Percentiles rank a stretch among this genome's conserved stretches.
These are phyloP conservation scores for Hippocampus zosterae DNA, from an alignment of 2,113 vertebrate species.

Conservation along the genomic window DNA sequence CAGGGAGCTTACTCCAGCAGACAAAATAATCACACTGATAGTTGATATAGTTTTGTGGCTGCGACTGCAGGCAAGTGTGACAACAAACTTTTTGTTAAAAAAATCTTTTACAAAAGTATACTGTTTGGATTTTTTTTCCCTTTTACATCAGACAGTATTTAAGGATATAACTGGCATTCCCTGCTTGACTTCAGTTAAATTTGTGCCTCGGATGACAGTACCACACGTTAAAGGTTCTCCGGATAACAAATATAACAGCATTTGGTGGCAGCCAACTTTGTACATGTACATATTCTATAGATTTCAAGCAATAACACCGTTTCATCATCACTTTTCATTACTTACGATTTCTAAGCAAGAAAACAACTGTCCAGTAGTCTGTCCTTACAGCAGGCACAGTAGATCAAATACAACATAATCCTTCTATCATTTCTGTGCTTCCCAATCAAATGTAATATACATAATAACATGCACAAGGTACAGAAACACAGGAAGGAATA, in stretches of 20 bases:
- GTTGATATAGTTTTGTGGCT: slow-evolving; percentile 50
- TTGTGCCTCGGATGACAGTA: slow-evolving; percentile 38
- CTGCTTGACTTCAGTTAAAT: slow-evolving; percentile 27
- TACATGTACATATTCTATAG: slow-evolving; percentile 40
- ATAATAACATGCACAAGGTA: slow-evolving; percentile 65
- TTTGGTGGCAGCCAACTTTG: slow-evolving; percentile 40
- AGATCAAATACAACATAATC: slow-evolving; percentile 43
- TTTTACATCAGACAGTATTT: slow-evolving; percentile 35
- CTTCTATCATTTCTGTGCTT: slow-evolving; percentile 46
- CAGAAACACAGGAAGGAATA: slow-evolving; percentile 52
- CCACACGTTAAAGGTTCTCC: slow-evolving; percentile 17
- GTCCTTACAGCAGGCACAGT: slow-evolving; percentile 49
- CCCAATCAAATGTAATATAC: slow-evolving; percentile 62
- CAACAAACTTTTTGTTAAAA: slow-evolving; percentile 56
- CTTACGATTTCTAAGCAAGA: slow-evolving; percentile 20
- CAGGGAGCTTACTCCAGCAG: slow-evolving; percentile 49
- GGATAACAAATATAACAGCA: slow-evolving; percentile 30
- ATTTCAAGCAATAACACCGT: slow-evolving; percentile 47
- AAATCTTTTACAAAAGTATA: slow-evolving; percentile 74
- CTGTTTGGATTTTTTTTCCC: slow-evolving; percentile 32
- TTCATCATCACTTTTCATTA: slow-evolving; percentile 31
- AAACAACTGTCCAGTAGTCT: slow-evolving; percentile 47
- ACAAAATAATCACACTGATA: slow-evolving; percentile 35
- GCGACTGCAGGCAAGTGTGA: slow-evolving; percentile 46
- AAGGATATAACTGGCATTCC: slow-evolving; percentile 35